phyloP scores from a whole-genome alignment of 2,113 vertebrate species.

The Callocephalon fimbriatum region DNA sequence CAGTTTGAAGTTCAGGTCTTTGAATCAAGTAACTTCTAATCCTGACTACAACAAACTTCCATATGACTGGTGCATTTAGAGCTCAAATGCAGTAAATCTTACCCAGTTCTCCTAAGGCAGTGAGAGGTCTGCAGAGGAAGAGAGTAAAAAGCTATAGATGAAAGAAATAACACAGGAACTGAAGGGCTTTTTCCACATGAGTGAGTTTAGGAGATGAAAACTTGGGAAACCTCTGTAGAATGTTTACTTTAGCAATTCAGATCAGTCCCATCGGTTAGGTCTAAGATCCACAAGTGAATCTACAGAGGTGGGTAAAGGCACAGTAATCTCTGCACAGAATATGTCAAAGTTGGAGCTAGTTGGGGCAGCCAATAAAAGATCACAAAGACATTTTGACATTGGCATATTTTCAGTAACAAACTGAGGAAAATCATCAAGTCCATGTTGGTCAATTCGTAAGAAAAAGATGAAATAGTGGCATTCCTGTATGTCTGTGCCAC shows the following conservation, averaged over 20 bases:
- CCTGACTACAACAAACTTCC: not conserved
- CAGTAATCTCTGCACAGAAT: not conserved
- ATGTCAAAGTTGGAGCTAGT: not conserved
- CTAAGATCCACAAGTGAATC: not conserved
- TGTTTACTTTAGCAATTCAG: not conserved
- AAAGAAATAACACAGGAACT: not conserved
- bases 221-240: not conserved
- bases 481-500: not conserved
- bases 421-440: not conserved
- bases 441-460: not conserved
- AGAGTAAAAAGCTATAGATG: not conserved
- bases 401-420: not conserved
- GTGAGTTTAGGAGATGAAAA: not conserved
- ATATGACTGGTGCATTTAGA: not conserved
- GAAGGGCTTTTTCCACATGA: not conserved
- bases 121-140: not conserved
- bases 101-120: not conserved
- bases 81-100: not conserved
- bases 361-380: not conserved
- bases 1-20: not conserved
- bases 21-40: not conserved
- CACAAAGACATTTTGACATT: not conserved
- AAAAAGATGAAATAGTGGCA: not conserved
- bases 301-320: not conserved
- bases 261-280: not conserved